Base-by-base conservation (phyloP, 2,797 vertebrate species). In the Tadarida brasiliensis region DNA sequence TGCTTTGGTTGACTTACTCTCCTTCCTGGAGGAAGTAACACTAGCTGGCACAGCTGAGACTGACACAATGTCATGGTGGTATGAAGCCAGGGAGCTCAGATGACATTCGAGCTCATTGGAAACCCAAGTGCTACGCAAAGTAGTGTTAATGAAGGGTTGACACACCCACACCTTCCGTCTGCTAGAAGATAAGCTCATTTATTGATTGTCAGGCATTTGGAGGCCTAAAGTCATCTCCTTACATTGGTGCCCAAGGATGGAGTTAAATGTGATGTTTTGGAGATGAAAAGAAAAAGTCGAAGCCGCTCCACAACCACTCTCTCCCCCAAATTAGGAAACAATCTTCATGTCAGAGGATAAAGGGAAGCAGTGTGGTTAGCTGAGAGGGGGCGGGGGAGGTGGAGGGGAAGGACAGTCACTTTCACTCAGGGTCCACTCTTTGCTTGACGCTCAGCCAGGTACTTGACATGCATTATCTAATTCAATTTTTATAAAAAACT, bases 41-140 rank as follows among this genome's bases (percentile, higher is more conserved):
- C 93, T 35, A 15, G 61, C 0, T 5, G 15, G 84, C 94, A 96
- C 92, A 26, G 85, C 91, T 87, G 87, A 88, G 81, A 51, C 1
- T 84, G 49, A 17, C 65, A 95, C 82, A 78, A 7, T 22, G 33
- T 54, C 8, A n/a, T 35, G 47, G 16, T 44, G 22, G 35, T 51
- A 1, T 93, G 67, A 90, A 56, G 39, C 70, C 20, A 70, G 78
- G 65, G 33, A 51, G 57, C 33, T 30, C 70, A 39, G 78, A 73
- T 91, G 90, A 59, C 24, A 17, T 70, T n/a, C n/a, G 11, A 95
- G 49, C 56, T 95, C 91, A 90, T 30, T 94, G 90, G 82, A 81
- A 84, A 57, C 56, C n/a, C 26, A 14, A 33, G 33, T 12, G 30
- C 28, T 61, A 0, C 5, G n/a, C 74, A 4, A 87, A 61, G 30